phyloP scores from a whole-genome alignment of 1,140 invertebrate species.

The Drosophila bocki region DNA sequence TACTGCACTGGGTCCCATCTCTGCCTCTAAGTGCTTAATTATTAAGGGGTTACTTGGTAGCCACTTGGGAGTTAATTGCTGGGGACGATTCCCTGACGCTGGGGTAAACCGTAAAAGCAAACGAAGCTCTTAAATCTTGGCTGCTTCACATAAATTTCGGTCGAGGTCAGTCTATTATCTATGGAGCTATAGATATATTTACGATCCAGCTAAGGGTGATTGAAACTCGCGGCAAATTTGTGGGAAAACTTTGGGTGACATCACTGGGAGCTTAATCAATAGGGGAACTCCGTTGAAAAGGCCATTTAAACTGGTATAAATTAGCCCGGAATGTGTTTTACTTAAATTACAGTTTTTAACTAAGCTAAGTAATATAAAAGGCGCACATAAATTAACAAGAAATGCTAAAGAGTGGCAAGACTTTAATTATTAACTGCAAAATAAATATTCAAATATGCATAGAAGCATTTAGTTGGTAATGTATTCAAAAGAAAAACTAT shows the following conservation, averaged over 20 bases:
- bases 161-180: conserved; percentile 30
- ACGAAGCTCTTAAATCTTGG: conserved; percentile 28
- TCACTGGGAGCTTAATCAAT: conserved; percentile 3
- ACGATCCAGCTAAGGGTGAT: conserved; percentile 36
- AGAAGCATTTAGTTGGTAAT: neutral
- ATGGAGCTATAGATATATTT: conserved; percentile 19
- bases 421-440: conserved; percentile 8
- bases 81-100: neutral
- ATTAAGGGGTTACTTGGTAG: conserved; percentile 13
- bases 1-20: conserved; percentile 28
- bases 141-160: conserved; percentile 44
- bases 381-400: neutral
- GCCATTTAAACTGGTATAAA: neutral
- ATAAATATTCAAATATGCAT: conserved; percentile 4
- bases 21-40: conserved; percentile 25
- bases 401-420: neutral
- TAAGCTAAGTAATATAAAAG: neutral
- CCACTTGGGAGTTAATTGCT: conserved; percentile 27
- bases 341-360: conserved; percentile 1
- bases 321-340: neutral
- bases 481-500: neutral
- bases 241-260: conserved; percentile 48
- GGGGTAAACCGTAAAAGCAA: conserved; percentile 12
- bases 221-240: conserved; percentile 14
- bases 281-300: neutral